These are phyloP conservation scores for Oncorhynchus kisutch DNA, from an alignment of 2,113 vertebrate genomes.

Conservation along the genomic window DNA sequence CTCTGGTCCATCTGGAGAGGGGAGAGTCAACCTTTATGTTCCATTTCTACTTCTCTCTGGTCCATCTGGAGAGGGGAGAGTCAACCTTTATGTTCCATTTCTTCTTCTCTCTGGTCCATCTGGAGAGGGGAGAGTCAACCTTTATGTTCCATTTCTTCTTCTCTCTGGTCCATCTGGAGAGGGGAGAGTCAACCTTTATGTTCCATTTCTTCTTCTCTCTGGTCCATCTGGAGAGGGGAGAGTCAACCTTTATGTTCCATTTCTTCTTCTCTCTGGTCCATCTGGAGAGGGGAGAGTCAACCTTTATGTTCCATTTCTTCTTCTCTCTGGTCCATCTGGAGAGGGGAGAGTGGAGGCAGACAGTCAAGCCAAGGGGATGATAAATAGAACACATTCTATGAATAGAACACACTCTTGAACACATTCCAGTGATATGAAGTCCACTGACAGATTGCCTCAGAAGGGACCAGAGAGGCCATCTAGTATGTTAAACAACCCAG, in stretches of 20 bases:
- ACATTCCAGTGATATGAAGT: conserved; percentile 35
- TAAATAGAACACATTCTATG: not conserved
- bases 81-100: too few species aligned
- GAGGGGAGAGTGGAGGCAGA: conserved; percentile 12
- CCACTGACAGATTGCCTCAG: conserved; percentile 16
- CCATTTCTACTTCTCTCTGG: too few species aligned
- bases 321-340: not conserved
- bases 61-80: too few species aligned
- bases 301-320: too few species aligned
- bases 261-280: not conserved
- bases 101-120: too few species aligned
- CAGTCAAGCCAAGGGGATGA: not conserved
- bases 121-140: too few species aligned
- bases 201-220: too few species aligned
- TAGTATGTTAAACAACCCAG: conserved; percentile 36
- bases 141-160: too few species aligned
- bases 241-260: too few species aligned
- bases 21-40: too few species aligned
- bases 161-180: not conserved
- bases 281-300: not conserved
- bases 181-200: not conserved
- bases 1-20: too few species aligned
- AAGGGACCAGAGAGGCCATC: conserved; percentile 2
- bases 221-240: too few species aligned
- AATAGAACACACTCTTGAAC: conserved; percentile 28